Percentiles rank a stretch among this genome's conserved stretches.
Conservation (phyloP, 92 coral and sea anemone species). For the Heliopora coerulea region DNA sequence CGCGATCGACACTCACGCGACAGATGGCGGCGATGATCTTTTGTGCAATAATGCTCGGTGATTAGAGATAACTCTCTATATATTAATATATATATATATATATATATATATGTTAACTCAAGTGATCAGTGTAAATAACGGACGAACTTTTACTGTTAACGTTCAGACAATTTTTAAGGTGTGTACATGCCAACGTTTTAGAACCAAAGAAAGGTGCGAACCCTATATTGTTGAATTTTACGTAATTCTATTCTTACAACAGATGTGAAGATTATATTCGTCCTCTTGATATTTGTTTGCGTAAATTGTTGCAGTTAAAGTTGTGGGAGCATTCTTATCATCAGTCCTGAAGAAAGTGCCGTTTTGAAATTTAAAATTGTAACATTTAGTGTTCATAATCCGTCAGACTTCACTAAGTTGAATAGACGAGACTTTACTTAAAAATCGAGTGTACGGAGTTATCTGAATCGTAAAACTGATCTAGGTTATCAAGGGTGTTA, state of each 20-base stretch:
- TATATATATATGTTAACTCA: not conserved
- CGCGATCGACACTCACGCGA: not conserved
- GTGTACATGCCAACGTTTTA: not conserved
- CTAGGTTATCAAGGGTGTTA: no score
- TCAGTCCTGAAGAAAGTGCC: no score
- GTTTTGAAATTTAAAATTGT: no score
- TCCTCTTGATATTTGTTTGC: no score
- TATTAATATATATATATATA: no score
- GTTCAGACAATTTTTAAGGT: not conserved
- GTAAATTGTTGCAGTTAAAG: not conserved
- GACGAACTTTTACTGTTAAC: not conserved
- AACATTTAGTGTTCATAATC: no score
- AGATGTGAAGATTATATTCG: no score
- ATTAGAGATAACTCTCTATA: not conserved
- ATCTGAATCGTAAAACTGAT: no score
- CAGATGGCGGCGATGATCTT: not conserved
- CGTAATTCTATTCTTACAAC: not conserved
- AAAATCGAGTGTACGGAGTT: no score
- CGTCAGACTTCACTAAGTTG: no score
- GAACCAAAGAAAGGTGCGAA: not conserved
- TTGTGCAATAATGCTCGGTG: not conserved
- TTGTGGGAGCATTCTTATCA: no score
- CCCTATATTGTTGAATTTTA: not conserved
- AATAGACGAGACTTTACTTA: no score
- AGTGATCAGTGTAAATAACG: not conserved